Evolutionary conservation across 2,113 vertebrate genomes (phyloP).

Genomic region (Hassar affinis): DNA sequence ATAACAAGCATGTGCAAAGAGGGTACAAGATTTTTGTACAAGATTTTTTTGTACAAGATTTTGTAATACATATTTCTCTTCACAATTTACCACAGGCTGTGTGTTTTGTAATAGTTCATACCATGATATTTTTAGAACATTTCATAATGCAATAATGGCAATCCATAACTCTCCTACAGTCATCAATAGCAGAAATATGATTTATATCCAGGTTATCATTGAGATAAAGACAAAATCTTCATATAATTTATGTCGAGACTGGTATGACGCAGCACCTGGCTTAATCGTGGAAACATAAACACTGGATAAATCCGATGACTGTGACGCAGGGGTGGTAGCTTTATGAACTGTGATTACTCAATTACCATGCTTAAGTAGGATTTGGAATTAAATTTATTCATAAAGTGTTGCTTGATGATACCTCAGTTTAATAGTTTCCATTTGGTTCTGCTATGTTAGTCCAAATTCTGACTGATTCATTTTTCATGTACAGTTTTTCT

Average conservation of each 20-base stretch:
- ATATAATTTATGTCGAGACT: constrained; percentile 26
- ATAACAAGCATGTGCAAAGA: not conserved
- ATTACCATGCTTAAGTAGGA: constrained; percentile 21
- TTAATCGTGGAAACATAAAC: constrained; percentile 9
- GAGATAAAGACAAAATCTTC: constrained; percentile 21
- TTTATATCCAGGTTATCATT: not conserved
- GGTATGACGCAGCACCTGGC: constrained; percentile 9
- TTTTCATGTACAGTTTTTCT: constrained; percentile 5
- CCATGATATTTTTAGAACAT: not conserved
- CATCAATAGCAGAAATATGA: constrained; percentile 15
- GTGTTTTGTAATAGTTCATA: not conserved
- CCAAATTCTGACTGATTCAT: not conserved
- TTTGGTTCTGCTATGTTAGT: not conserved
- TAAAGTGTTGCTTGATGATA: constrained; percentile 4
- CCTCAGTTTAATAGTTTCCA: not conserved
- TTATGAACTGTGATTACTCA: constrained; percentile 35
- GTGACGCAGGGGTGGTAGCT: constrained; percentile 24
- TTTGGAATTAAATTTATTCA: constrained; percentile 6
- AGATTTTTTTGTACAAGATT: not conserved
- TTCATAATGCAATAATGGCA: not conserved
- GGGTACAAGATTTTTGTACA: not conserved
- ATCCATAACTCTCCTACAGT: not conserved
- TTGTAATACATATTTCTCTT: not conserved
- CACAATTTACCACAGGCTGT: not conserved
- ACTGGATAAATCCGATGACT: not conserved